These are phyloP conservation scores for Zaprionus lineosus DNA, from an alignment of 2,888 invertebrate genomes.

Conservation along the genomic window DNA sequence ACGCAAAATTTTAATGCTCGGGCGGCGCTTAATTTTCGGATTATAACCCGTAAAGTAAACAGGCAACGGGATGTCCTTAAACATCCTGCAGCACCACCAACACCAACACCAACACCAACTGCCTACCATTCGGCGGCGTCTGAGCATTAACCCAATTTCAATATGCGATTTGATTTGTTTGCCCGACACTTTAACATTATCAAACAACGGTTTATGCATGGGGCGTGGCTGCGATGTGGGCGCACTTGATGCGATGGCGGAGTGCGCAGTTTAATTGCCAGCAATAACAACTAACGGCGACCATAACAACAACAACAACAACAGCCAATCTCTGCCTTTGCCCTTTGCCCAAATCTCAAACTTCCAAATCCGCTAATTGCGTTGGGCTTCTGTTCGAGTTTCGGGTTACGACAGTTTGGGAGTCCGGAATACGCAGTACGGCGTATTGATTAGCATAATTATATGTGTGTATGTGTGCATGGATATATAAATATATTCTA, in stretches of 20 bases:
- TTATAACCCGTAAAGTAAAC: slow-evolving; percentile 78
- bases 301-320: slow-evolving; percentile 50
- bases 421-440: slow-evolving; percentile 31
- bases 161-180: slow-evolving; percentile 82
- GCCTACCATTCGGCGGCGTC: too few species aligned
- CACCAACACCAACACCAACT: slow-evolving; percentile 10
- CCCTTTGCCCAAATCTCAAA: slow-evolving; percentile 48
- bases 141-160: slow-evolving; percentile 79
- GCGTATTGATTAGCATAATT: slow-evolving; percentile 66
- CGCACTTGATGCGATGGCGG: slow-evolving; percentile 15
- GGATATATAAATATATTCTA: too few species aligned
- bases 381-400: slow-evolving; percentile 56
- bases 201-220: slow-evolving; percentile 76
- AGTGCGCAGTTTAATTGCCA: slow-evolving; percentile 65
- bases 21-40: slow-evolving; percentile 77
- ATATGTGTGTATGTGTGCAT: too few species aligned
- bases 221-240: background rate
- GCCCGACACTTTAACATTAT: slow-evolving; percentile 81
- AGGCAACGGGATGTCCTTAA: slow-evolving; percentile 59
- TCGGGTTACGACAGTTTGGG: slow-evolving; percentile 32
- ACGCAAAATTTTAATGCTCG: slow-evolving; percentile 73
- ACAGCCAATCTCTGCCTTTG: slow-evolving; percentile 42
- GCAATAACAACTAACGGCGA: slow-evolving; percentile 70
- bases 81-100: slow-evolving; percentile 30
- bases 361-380: slow-evolving; percentile 76